These are phyloP conservation scores for Philopotamus ludificatus DNA, from an alignment of 1,140 invertebrate species.

Conservation along the genomic window DNA sequence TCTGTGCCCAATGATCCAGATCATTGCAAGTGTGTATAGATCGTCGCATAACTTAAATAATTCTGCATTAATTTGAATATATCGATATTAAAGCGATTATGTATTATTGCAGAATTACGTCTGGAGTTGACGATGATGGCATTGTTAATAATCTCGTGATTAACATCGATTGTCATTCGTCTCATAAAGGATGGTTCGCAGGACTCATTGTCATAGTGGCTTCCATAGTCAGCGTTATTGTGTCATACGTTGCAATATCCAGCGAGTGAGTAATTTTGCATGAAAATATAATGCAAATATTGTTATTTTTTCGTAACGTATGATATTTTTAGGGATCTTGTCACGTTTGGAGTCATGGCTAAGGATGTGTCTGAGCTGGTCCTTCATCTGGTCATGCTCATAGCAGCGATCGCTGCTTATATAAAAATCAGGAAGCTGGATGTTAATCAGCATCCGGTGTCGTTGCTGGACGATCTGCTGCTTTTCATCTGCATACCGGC, in stretches of 20 bases:
- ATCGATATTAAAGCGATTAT: too few species aligned
- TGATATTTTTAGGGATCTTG: constrained; percentile 52
- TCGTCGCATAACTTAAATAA: not conserved
- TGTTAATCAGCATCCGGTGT: constrained; percentile 64
- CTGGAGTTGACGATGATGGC: constrained; percentile 53
- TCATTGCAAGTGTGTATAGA: constrained; percentile 31
- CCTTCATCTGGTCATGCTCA: constrained; percentile 57
- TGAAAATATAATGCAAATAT: not conserved
- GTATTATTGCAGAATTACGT: constrained; percentile 46
- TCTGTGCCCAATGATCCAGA: constrained; percentile 23
- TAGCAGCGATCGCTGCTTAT: constrained; percentile 58
- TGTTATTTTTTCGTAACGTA: not conserved
- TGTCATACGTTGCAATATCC: constrained; percentile 66
- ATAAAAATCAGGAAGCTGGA: constrained; percentile 62
- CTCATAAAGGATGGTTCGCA: constrained; percentile 68
- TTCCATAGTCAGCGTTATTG: constrained; percentile 64
- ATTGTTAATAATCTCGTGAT: constrained; percentile 62
- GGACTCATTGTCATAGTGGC: constrained; percentile 66
- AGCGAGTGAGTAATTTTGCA: not conserved
- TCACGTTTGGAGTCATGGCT: constrained; percentile 50
- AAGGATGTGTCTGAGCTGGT: constrained; percentile 53
- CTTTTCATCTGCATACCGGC: constrained; percentile 71
- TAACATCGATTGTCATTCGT: constrained; percentile 70
- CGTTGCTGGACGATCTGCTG: constrained; percentile 68
- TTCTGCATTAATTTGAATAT: not conserved